Evolutionary conservation across 2,888 invertebrate genomes (phyloP).

Genomic region (Caenorhabditis sp.): DNA sequence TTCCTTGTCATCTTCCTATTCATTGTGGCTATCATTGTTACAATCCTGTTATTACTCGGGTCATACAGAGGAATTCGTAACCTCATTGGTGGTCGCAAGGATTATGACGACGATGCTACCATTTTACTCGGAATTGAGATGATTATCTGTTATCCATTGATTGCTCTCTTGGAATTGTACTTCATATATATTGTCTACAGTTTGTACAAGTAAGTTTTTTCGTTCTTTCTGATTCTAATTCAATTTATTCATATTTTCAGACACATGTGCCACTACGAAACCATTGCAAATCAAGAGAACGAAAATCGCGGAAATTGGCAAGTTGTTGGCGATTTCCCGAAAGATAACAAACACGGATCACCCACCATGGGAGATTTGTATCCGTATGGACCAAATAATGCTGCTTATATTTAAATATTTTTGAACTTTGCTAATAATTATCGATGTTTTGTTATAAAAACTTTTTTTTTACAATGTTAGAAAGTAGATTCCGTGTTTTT

Average conservation of each 20-base stretch:
- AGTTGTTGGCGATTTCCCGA: conserved; percentile 48
- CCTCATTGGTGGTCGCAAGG: conserved; percentile 66
- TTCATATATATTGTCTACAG: conserved; percentile 70
- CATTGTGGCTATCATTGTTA: conserved; percentile 66
- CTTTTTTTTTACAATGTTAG: too few relatives aligned
- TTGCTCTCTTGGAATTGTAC: conserved; percentile 67
- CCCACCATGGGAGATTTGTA: conserved; percentile 65
- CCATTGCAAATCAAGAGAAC: conserved; percentile 43
- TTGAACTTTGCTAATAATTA: background rate
- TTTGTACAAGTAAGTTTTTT: conserved; percentile 64
- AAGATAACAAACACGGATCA: conserved; percentile 66
- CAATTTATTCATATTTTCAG: conserved; percentile 28
- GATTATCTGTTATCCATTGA: conserved; percentile 67
- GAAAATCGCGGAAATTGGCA: conserved; percentile 52
- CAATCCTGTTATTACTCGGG: conserved; percentile 64
- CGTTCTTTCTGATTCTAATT: background rate
- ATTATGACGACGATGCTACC: conserved; percentile 70
- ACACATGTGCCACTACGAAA: conserved; percentile 65
- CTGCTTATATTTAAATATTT: background rate
- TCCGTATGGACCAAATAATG: conserved; percentile 46
- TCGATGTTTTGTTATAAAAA: background rate
- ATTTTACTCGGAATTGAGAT: conserved; percentile 65
- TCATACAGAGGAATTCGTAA: conserved; percentile 67
- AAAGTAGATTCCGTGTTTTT: too few relatives aligned
- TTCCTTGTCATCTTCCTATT: conserved; percentile 69